Conservation (phyloP, 2,113 vertebrate species). For the Eira barbara region DNA sequence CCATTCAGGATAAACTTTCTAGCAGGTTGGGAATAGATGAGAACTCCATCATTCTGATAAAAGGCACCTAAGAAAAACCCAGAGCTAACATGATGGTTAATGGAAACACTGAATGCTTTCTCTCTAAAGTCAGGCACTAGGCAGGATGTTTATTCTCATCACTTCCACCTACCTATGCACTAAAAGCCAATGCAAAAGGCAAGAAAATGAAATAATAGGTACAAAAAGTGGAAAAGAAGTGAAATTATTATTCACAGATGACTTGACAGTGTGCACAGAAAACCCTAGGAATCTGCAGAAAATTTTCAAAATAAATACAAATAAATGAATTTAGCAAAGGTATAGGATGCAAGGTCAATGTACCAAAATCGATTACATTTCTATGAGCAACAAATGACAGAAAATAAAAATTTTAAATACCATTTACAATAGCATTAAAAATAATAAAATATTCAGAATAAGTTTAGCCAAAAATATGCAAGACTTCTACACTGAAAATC, state of each 20-base stretch:
- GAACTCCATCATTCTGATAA: background rate
- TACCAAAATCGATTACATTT: background rate
- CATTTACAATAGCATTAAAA: background rate
- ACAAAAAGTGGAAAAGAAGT: background rate
- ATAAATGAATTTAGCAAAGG: constrained; percentile 2
- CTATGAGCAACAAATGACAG: background rate
- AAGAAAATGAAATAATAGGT: background rate
- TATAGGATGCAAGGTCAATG: background rate
- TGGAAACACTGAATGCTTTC: background rate
- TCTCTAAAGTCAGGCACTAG: background rate
- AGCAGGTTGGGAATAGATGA: background rate
- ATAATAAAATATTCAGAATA: background rate
- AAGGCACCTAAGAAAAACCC: background rate
- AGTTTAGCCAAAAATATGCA: background rate
- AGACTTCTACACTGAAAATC: background rate
- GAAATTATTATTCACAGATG: constrained; percentile 1
- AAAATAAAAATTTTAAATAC: background rate
- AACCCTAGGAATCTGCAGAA: background rate
- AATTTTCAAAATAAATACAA: background rate
- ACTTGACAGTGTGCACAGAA: background rate
- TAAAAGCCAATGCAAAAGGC: background rate
- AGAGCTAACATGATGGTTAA: background rate
- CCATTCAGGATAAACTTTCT: background rate
- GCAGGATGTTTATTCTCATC: background rate
- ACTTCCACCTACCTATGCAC: background rate